Conservation (phyloP, 2,797 vertebrate species). For the Anabas testudineus region DNA sequence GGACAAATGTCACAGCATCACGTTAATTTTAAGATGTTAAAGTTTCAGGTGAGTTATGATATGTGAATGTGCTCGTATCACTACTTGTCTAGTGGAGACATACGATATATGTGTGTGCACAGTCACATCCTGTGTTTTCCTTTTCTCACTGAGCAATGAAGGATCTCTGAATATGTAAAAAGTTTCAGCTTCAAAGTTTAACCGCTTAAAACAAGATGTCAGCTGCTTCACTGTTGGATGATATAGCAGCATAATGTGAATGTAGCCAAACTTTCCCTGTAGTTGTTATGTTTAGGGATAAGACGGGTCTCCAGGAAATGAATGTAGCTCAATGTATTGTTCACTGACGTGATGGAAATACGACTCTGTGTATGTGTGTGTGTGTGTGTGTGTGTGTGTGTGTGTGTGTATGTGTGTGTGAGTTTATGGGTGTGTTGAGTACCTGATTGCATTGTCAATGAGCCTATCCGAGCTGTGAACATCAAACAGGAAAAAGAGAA, state of each 20-base stretch:
- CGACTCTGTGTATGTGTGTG: neutral
- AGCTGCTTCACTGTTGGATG: too few species aligned
- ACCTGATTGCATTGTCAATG: conserved; percentile 81
- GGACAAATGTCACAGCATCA: conserved; percentile 33
- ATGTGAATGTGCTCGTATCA: conserved; percentile 9
- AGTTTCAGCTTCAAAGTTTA: too few species aligned
- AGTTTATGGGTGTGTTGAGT: neutral
- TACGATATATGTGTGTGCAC: neutral
- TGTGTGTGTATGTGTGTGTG: neutral
- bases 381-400: neutral
- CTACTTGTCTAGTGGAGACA: neutral
- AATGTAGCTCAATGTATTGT: neutral
- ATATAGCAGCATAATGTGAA: too few species aligned
- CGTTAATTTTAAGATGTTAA: conserved; percentile 18
- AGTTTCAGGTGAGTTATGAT: conserved; percentile 12
- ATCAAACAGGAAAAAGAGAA: conserved; percentile 4
- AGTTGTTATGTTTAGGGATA: too few species aligned
- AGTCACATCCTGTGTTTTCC: too few species aligned
- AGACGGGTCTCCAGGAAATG: too few species aligned
- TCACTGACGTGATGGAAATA: neutral
- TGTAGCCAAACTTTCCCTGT: too few species aligned
- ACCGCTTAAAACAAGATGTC: too few species aligned
- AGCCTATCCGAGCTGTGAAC: conserved; percentile 75
- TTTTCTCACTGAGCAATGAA: too few species aligned
- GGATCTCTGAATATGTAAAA: too few species aligned